Evolutionary conservation across 2,888 invertebrate species (phyloP), one percentile per base, ranked within the genome.

Genomic region (Apotomis capreana): DNA sequence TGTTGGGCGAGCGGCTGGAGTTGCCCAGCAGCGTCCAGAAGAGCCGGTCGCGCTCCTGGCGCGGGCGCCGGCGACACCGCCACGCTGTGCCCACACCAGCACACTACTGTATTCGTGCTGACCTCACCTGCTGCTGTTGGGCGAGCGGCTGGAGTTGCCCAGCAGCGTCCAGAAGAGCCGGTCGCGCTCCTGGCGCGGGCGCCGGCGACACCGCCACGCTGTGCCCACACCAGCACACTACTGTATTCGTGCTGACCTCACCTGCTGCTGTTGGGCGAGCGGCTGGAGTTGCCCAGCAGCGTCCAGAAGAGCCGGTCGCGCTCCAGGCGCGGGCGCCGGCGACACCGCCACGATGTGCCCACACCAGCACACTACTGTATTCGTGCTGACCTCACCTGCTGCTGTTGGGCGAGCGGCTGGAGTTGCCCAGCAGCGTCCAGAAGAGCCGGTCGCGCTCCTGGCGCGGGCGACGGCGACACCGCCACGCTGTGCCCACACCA

Each of bases 11-110:
- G 57, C 74, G 75, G 26, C 61, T 62, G n/a, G 76, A 75, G 65
- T 78, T 80, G 69, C 81, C 82, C 57, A 85, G 69, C 46, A 85
- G 75, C 0, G 84, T 81, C 87, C 87, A 88, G 74, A 82, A 85
- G 10, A 86, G 52, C 55, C 77, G 79, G 12, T 74, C 74, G 59
- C 73, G 51, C 58, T 69, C 10, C 69, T 61, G 46, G 64, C 76
- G 55, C 6, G 5, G 70, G 64, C 63, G 74, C 36, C 54, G 74
- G 49, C 74, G 26, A 26, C 26, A 46, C 8, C 26, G 74, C 13
- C 57, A 4, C 37, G 37, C 12, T n/a, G 36, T 4, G 8, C 49
- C 10, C 49, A 49, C 10, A 49, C 10, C 8, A 1, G 10, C 49
- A 46, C 49, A 1, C 8, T 9, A 9, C 6, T 49, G 40, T 40